Percentiles rank a stretch among this genome's conserved stretches.
Conservation (phyloP, 1,140 invertebrate genomes). For the Drosophila ercepeae region DNA sequence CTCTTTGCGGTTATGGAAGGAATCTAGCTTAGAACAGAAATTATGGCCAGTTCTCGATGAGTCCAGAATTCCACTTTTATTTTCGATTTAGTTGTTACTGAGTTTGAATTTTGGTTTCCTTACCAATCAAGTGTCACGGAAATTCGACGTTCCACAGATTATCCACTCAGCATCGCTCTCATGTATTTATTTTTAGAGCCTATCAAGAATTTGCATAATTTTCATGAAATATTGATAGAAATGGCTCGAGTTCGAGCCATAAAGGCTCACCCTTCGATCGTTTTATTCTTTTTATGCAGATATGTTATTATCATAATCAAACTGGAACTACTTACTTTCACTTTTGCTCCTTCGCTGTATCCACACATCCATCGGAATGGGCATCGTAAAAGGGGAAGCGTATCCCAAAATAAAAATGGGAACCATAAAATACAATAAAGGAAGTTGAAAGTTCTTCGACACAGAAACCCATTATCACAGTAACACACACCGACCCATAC, state of each 20-base stretch:
- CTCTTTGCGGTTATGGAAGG: not conserved
- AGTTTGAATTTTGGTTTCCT: too few species aligned
- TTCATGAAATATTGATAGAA: conserved; percentile 52
- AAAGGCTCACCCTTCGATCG: conserved; percentile 31
- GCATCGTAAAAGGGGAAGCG: conserved; percentile 29
- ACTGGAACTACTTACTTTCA: conserved; percentile 43
- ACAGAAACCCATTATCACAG: conserved; percentile 82
- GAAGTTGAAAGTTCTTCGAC: conserved; percentile 79
- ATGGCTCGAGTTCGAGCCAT: conserved; percentile 14
- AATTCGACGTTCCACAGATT: conserved; percentile 28
- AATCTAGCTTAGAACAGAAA: not conserved
- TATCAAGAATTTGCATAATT: conserved; percentile 70
- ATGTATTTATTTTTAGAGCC: conserved; percentile 28
- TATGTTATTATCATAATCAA: conserved; percentile 74
- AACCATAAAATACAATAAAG: conserved; percentile 80
- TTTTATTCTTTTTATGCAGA: conserved; percentile 14
- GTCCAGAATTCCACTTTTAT: too few species aligned
- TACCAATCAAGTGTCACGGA: too few species aligned
- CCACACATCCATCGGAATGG: conserved; percentile 21
- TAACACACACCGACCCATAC: conserved; percentile 47
- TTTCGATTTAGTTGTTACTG: too few species aligned
- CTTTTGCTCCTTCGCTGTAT: conserved; percentile 1
- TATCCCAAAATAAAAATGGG: conserved; percentile 37
- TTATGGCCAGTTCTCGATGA: too few species aligned
- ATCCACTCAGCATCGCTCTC: conserved; percentile 3